These are phyloP conservation scores for Mactra quadrangularis DNA, from an alignment of 1,140 invertebrate species.

Conservation along the genomic window DNA sequence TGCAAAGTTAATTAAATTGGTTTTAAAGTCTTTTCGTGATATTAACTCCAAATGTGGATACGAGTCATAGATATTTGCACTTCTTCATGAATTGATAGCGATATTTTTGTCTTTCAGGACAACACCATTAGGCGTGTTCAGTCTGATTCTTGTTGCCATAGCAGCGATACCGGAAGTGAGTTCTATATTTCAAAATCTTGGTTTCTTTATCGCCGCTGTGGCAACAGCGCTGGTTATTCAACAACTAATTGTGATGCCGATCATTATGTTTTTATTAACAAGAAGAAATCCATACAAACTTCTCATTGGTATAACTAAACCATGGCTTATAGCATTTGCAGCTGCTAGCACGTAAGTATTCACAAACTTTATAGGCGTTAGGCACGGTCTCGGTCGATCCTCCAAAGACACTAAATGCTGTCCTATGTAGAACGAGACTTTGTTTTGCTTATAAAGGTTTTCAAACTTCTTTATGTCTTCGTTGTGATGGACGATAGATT, in stretches of 20 bases:
- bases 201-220: conserved; percentile 94
- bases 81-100: neutral
- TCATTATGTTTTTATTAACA: conserved; percentile 93
- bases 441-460: no score
- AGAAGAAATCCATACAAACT: conserved; percentile 95
- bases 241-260: conserved; percentile 92
- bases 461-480: no score
- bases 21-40: no score
- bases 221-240: conserved; percentile 93
- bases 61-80: neutral
- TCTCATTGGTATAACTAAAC: conserved; percentile 92
- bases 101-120: conserved; percentile 85
- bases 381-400: no score
- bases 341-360: conserved; percentile 89
- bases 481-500: no score
- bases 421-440: no score
- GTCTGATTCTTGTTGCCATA: conserved; percentile 96
- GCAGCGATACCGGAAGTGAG: conserved; percentile 91
- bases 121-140: conserved; percentile 94
- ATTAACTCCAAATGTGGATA: neutral
- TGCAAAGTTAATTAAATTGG: no score
- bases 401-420: no score
- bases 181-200: conserved; percentile 92
- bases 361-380: no score
- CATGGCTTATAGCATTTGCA: conserved; percentile 95